A percentile compares a stretch with the other conserved stretches of the same genome.
Conservation (phyloP, 2,797 vertebrate species). For the Coilia nasus region DNA sequence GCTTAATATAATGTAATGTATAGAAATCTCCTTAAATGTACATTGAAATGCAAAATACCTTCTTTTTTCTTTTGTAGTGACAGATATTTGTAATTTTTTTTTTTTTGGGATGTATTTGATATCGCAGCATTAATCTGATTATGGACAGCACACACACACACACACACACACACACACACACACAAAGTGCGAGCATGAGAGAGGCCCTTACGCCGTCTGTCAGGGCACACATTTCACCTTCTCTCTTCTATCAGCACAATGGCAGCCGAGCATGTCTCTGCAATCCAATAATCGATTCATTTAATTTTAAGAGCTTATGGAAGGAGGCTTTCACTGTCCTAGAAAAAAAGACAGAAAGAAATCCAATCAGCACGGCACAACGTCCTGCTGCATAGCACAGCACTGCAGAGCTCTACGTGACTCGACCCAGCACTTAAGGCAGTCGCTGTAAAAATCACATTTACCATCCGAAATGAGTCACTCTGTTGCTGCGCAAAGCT, state of each 20-base stretch:
- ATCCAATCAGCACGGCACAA: background rate
- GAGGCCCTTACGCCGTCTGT: background rate
- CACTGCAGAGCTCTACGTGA: background rate
- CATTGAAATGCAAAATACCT: too few species aligned
- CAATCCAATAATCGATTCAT: constrained; percentile 14
- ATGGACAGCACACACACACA: background rate
- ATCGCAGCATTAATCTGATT: too few species aligned
- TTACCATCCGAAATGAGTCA: constrained; percentile 16
- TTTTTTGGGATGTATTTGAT: too few species aligned
- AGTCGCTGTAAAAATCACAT: constrained; percentile 9
- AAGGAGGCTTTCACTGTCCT: background rate
- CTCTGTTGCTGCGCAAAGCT: background rate
- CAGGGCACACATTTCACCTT: background rate
- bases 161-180: constrained; percentile 1
- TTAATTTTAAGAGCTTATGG: constrained; percentile 19
- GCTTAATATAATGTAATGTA: too few species aligned
- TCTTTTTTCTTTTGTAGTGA: too few species aligned
- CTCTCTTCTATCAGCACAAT: background rate
- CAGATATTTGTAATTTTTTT: too few species aligned
- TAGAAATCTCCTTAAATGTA: too few species aligned
- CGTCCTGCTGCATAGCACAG: background rate
- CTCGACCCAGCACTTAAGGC: background rate
- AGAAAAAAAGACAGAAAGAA: background rate
- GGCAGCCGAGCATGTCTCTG: background rate
- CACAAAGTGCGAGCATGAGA: background rate